Evolutionary conservation across 2,113 vertebrate genomes (phyloP).

Genomic region (Anas platyrhynchos): DNA sequence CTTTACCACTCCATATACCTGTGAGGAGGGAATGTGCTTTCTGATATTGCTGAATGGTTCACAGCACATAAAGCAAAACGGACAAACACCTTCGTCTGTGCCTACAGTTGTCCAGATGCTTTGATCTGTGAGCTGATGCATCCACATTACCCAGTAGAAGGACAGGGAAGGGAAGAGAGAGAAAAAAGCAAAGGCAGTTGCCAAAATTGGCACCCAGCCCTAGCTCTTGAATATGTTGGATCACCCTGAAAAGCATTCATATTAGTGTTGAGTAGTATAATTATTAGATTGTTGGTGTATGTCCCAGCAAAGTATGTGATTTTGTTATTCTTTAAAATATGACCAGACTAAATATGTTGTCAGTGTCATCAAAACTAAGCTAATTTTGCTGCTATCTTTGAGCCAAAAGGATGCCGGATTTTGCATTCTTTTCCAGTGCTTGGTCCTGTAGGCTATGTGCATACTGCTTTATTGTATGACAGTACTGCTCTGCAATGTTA

Average conservation of each 20-base stretch:
- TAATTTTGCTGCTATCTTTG: conserved; percentile 14
- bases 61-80: neutral
- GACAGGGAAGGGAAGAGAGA: neutral
- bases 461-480: neutral
- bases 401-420: conserved; percentile 21
- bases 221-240: conserved; percentile 30
- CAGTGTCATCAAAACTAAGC: conserved; percentile 29
- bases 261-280: conserved; percentile 23
- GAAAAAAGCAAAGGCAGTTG: conserved; percentile 32
- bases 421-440: neutral
- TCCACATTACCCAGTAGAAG: neutral
- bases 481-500: neutral
- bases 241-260: conserved; percentile 63
- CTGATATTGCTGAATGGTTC: neutral
- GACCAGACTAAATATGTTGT: conserved; percentile 67
- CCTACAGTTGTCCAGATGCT: conserved; percentile 28
- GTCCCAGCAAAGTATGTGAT: conserved; percentile 52
- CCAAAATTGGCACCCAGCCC: conserved; percentile 47
- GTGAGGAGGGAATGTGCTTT: neutral
- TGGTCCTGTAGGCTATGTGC: neutral
- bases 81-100: conserved; percentile 30
- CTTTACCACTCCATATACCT: neutral
- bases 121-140: conserved; percentile 52
- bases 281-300: conserved; percentile 51
- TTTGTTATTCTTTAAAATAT: conserved; percentile 66